Conservation (phyloP, 2,888 invertebrate genomes). For the Himalopsyche kuldschensis region DNA sequence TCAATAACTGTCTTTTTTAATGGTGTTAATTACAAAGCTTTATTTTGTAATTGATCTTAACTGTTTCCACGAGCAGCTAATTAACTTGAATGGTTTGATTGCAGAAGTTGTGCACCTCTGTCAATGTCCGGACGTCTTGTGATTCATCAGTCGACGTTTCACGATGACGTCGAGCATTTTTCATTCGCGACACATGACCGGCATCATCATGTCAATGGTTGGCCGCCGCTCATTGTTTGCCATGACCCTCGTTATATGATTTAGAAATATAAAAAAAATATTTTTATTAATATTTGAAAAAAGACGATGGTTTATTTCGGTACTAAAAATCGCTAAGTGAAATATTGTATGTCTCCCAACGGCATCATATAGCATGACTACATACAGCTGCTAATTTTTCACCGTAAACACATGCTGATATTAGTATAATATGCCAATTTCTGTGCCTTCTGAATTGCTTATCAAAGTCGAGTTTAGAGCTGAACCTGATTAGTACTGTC, state of each 20-base stretch:
- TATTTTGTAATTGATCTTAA: too few species aligned
- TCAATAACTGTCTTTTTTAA: too few species aligned
- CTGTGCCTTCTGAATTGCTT: too few species aligned
- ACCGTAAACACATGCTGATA: too few species aligned
- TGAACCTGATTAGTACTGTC: too few species aligned
- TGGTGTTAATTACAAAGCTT: too few species aligned
- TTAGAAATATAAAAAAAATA: neutral
- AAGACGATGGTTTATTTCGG: neutral
- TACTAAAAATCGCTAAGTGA: neutral
- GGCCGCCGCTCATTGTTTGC: conserved; percentile 12
- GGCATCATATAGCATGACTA: too few species aligned
- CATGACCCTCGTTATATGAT: conserved; percentile 9
- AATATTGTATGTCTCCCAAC: too few species aligned
- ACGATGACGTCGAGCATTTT: conserved; percentile 15
- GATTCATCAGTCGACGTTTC: conserved; percentile 12
- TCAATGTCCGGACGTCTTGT: conserved; percentile 9
- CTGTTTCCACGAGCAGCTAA: neutral
- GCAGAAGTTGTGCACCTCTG: neutral
- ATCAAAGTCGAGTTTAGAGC: too few species aligned
- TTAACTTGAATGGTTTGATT: neutral
- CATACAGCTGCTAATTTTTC: too few species aligned
- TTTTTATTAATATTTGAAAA: neutral
- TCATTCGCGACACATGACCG: conserved; percentile 10
- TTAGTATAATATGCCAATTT: too few species aligned
- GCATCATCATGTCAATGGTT: conserved; percentile 4